Conservation (phyloP, 2,113 vertebrate species). For the Gymnarchus niloticus region DNA sequence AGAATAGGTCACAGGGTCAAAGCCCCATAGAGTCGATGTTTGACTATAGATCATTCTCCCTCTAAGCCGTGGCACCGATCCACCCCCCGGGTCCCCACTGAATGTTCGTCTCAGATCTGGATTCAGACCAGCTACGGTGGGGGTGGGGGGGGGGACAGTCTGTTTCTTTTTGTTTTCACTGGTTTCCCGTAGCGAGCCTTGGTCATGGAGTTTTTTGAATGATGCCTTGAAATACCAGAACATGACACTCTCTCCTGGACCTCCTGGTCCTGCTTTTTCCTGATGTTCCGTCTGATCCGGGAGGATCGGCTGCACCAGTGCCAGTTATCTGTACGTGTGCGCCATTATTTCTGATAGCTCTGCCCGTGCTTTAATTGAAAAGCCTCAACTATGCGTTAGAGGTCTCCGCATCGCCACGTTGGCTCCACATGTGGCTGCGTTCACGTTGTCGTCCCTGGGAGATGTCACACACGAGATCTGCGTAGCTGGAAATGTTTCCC, state of each 20-base stretch:
- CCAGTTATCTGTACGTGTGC: constrained; percentile 7
- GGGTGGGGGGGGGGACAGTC: too few species aligned
- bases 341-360: constrained; percentile 23
- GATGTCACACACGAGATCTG: neutral
- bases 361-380: constrained; percentile 35
- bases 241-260: neutral
- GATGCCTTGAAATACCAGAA: constrained; percentile 3
- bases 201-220: constrained; percentile 17
- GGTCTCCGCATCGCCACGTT: neutral
- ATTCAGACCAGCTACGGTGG: neutral
- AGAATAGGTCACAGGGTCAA: neutral
- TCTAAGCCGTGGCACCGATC: neutral
- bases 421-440: neutral
- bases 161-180: constrained; percentile 34
- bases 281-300: neutral
- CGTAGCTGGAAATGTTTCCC: neutral
- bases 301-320: neutral
- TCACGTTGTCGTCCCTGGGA: neutral
- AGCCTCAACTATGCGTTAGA: constrained; percentile 14
- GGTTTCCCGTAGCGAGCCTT: constrained; percentile 33
- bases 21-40: too few species aligned
- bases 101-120: neutral
- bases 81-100: neutral
- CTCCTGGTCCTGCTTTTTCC: neutral
- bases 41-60: neutral